Base-by-base conservation (phyloP, 2,797 vertebrate species). In the Phrynocephalus forsythii region DNA sequence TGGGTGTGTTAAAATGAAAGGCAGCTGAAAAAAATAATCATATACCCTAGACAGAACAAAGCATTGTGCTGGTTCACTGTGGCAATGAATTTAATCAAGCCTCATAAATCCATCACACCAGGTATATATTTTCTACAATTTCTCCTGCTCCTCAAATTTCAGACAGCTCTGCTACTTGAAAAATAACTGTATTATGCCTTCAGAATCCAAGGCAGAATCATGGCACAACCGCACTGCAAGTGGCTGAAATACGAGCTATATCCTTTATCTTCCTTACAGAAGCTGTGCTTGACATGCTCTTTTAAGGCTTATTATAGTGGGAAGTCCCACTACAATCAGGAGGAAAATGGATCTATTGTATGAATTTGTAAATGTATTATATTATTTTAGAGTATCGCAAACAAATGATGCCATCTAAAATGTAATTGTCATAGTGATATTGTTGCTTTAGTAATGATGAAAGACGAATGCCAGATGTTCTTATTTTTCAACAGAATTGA, bases 51-150 rank as follows among this genome's bases (percentile, higher is more conserved):
- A 63, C 1, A 69, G 88, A 71, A 20, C 38, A 78, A 84, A 0
- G 3, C 52, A 86, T 30, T 20, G 1, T 75, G 16, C 26, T 67
- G 38, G 28, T 28, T 30, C 22, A 73, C 52, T n/a, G 33, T 33
- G 3, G 60, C 24, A 90, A 68, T 69, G 75, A 86, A 89, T 76
- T 86, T 9, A 82, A 26, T 85, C 56, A 86, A 83, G 16, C 0
- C 0, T 73, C 82, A 56, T 66, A 75, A 85, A 85, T 3, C 48
- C 81, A 81, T 13, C 22, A 11, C 81, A 1, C 67, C 44, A 79
- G 30, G 3, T 0, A 7, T 82, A 1, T 0, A 69, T 50, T 44
- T 86, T 89, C 71, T 56, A 56, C 52, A 1, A 10, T 56, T 56
- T 56, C 20, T 0, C 0, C 66, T 0, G 60, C 91, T 85, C 52